These are phyloP conservation scores for Erpetoichthys calabaricus DNA, from an alignment of 2,797 vertebrate genomes.

Conservation along the genomic window DNA sequence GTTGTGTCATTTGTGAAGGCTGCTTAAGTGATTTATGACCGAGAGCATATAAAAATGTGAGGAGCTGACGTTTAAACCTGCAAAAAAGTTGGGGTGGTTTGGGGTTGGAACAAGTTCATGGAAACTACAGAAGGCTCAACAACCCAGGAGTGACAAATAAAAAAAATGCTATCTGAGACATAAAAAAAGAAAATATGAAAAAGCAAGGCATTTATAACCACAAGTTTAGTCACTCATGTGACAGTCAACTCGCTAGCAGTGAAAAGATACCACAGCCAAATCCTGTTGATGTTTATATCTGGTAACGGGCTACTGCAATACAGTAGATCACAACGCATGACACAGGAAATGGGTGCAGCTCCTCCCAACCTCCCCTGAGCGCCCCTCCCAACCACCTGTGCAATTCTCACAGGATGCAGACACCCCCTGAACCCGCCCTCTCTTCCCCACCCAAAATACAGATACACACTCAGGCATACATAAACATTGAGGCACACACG, in stretches of 20 bases:
- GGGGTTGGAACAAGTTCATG: neutral
- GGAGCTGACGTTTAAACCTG: slow-evolving; percentile 13
- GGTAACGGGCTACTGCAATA: slow-evolving; percentile 34
- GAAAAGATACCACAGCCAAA: slow-evolving; percentile 27
- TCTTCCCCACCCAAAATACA: slow-evolving; percentile 8
- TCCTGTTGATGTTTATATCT: slow-evolving; percentile 27
- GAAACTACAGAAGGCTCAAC: slow-evolving; percentile 23
- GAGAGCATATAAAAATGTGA: slow-evolving; percentile 1
- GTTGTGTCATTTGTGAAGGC: slow-evolving; percentile 6
- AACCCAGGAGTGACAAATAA: slow-evolving; percentile 4
- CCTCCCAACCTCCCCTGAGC: slow-evolving; percentile 39
- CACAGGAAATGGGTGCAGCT: slow-evolving; percentile 68
- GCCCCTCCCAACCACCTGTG: slow-evolving; percentile 65
- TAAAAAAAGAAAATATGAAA: slow-evolving; percentile 11
- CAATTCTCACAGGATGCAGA: slow-evolving; percentile 67
- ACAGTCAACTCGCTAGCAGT: slow-evolving; percentile 33
- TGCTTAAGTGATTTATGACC: slow-evolving; percentile 1
- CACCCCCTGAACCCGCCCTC: slow-evolving; percentile 32
- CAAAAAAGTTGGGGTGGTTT: neutral
- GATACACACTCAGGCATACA: slow-evolving; percentile 19
- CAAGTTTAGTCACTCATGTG: slow-evolving; percentile 44
- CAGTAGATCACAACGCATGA: slow-evolving; percentile 26
- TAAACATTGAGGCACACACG: slow-evolving; percentile 13
- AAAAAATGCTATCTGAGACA: slow-evolving; percentile 21
- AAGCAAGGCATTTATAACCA: slow-evolving; percentile 43